phyloP scores from a whole-genome alignment of 2,113 vertebrate genomes.

The Amphiprion ocellaris region DNA sequence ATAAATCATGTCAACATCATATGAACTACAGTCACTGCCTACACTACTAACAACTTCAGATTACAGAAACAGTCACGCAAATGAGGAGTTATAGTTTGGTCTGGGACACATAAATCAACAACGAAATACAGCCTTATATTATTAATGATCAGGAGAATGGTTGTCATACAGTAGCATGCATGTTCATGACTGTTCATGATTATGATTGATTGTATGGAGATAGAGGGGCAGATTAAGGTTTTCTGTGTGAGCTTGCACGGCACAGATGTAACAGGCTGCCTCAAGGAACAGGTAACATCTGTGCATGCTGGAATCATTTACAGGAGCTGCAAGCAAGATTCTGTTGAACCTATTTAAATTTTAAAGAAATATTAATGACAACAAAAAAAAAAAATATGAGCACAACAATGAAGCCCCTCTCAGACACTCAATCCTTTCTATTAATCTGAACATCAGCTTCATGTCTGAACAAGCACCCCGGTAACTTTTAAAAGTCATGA shows the following conservation, averaged over 20 bases:
- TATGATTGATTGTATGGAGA: constrained; percentile 30
- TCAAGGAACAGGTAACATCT: too few species aligned
- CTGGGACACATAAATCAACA: not conserved
- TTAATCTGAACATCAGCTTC: too few species aligned
- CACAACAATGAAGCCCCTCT: too few species aligned
- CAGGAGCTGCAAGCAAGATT: not conserved
- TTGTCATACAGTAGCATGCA: constrained; percentile 52
- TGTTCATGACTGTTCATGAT: constrained; percentile 53
- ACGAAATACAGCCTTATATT: constrained; percentile 4
- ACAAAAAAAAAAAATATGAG: too few species aligned
- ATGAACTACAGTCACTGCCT: constrained; percentile 40
- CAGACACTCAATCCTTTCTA: too few species aligned
- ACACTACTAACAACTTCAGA: constrained; percentile 10
- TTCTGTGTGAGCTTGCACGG: too few species aligned
- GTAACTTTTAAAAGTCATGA: too few species aligned
- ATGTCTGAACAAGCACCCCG: too few species aligned
- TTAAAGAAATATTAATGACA: too few species aligned
- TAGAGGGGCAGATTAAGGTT: not conserved
- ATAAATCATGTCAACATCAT: constrained; percentile 70
- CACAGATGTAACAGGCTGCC: not conserved
- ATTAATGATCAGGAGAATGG: constrained; percentile 33
- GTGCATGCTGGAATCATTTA: not conserved
- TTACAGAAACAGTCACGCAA: constrained; percentile 53
- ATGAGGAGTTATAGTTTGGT: constrained; percentile 17
- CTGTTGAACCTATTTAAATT: too few species aligned